These are phyloP conservation scores for Nycticryphes semicollaris DNA, from an alignment of 2,113 vertebrate genomes.

Conservation along the genomic window DNA sequence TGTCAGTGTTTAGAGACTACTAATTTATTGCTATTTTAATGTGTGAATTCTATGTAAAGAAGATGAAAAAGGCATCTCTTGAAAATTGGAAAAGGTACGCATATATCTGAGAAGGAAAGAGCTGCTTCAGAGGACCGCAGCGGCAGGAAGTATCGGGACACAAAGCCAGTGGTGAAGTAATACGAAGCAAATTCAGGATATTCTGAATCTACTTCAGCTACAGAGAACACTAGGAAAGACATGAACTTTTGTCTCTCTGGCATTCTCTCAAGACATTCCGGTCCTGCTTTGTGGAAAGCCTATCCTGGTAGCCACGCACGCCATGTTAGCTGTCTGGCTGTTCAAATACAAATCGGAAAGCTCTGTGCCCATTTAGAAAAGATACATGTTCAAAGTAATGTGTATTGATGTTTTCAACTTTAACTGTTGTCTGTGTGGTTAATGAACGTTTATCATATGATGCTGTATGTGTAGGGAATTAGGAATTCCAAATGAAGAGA, in stretches of 20 bases:
- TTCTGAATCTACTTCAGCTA: conserved; percentile 22
- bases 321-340: background rate
- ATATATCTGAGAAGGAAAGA: background rate
- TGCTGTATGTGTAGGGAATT: background rate
- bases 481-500: background rate
- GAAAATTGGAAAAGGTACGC: background rate
- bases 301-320: background rate
- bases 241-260: conserved; percentile 14
- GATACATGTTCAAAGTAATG: background rate
- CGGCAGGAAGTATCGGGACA: conserved; percentile 33
- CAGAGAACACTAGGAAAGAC: background rate
- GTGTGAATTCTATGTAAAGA: background rate
- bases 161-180: conserved; percentile 5
- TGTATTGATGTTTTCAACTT: background rate
- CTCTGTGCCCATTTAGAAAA: background rate
- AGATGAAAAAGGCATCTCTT: background rate
- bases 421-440: background rate
- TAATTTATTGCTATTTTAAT: background rate
- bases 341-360: conserved; percentile 34
- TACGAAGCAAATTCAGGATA: conserved; percentile 7
- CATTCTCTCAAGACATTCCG: background rate
- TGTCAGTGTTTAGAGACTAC: background rate
- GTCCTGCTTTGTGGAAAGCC: conserved; percentile 28
- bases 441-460: background rate
- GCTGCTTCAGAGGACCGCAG: background rate